A percentile compares a stretch with the other conserved stretches of the same genome.
phyloP scores from a whole-genome alignment of 2,797 vertebrate species.

The Pelodytes ibericus region DNA sequence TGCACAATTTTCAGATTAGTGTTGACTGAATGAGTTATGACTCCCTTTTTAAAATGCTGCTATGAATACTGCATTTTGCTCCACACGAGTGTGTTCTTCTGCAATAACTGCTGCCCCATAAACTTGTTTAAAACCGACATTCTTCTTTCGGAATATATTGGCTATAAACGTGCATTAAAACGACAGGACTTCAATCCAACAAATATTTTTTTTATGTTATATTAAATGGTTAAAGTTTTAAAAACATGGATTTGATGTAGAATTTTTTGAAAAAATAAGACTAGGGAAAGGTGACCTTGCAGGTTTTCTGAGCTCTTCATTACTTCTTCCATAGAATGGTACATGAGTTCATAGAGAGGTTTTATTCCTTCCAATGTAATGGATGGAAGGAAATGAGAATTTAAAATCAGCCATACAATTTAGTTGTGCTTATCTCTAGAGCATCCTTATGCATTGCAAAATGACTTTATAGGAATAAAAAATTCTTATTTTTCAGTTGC shows the following conservation, averaged over 20 bases:
- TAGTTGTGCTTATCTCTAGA: background rate
- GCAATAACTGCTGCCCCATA: conserved; percentile 16
- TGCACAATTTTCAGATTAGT: conserved; percentile 50
- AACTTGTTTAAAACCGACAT: background rate
- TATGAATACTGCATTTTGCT: conserved; percentile 52
- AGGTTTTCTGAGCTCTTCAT: background rate
- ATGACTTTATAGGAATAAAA: background rate
- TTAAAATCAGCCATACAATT: conserved; percentile 10
- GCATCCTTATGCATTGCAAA: background rate
- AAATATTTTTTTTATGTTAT: conserved; percentile 5
- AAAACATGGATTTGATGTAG: background rate
- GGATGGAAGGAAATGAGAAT: background rate
- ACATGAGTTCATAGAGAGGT: background rate
- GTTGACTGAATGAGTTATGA: conserved; percentile 58
- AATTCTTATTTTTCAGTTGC: background rate
- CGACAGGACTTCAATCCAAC: background rate
- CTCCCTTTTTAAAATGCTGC: conserved; percentile 40
- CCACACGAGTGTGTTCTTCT: conserved; percentile 42
- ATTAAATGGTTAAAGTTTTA: conserved; percentile 5
- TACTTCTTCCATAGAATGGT: background rate
- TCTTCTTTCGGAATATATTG: conserved; percentile 8
- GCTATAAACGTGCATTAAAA: background rate
- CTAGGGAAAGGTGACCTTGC: background rate
- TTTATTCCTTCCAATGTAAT: background rate
- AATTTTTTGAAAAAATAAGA: background rate